Evolutionary conservation across 2,888 invertebrate species (phyloP).

Genomic region (Dichetophora obliterata): DNA sequence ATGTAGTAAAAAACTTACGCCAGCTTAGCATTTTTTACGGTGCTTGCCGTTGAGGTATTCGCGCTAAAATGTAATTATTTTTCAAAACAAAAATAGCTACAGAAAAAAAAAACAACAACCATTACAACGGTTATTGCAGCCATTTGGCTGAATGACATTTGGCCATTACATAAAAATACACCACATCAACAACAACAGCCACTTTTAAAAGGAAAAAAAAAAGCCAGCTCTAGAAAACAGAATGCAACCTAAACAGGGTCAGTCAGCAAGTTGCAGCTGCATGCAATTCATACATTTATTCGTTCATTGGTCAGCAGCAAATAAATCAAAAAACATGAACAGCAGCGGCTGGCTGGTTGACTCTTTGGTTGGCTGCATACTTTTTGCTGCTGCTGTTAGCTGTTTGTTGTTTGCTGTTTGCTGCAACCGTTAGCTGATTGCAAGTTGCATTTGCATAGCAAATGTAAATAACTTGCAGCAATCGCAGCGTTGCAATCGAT

Average conservation of each 20-base stretch:
- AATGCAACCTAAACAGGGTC: conserved; percentile 33
- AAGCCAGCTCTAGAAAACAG: background rate
- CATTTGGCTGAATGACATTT: conserved; percentile 33
- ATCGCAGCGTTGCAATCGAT: conserved; percentile 56
- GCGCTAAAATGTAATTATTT: background rate
- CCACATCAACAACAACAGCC: background rate
- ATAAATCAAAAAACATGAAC: conserved; percentile 62
- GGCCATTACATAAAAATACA: conserved; percentile 17
- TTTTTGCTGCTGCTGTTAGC: background rate
- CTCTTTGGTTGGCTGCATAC: background rate
- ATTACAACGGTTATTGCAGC: conserved; percentile 22
- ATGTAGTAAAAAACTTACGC: background rate
- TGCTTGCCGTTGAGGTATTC: conserved; percentile 26
- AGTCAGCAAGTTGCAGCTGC: conserved; percentile 34
- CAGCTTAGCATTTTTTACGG: conserved; percentile 13
- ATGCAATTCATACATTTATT: conserved; percentile 22
- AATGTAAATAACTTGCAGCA: conserved; percentile 54
- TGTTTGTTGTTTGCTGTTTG: background rate
- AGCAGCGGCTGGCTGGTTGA: conserved; percentile 14
- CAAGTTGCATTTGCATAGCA: conserved; percentile 60
- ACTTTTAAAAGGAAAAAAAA: background rate
- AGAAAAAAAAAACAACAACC: background rate
- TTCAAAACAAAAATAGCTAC: background rate
- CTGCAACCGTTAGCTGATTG: conserved; percentile 58
- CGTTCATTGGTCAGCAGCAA: conserved; percentile 42